Evolutionary conservation across 2,888 invertebrate species (phyloP), one percentile per base, ranked within the genome.

Genomic region (Sthenelais limicola): DNA sequence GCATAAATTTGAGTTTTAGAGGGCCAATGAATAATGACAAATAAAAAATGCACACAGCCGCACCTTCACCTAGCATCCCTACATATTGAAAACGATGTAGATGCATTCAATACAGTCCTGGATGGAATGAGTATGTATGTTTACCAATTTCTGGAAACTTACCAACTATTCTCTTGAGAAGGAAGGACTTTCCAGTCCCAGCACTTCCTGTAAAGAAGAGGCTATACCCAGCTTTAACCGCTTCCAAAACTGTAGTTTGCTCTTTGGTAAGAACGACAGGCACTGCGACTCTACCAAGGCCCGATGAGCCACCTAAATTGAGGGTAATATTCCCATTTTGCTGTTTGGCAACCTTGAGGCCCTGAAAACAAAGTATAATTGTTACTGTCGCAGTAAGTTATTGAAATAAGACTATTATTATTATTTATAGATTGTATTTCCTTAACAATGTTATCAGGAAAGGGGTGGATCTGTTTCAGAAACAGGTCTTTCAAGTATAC

Each of bases 101-200:
- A n/a, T n/a, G n/a, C n/a, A n/a, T n/a, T n/a, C n/a, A n/a, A n/a
- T n/a, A n/a, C n/a, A n/a, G n/a, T n/a, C n/a, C n/a, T n/a, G n/a
- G n/a, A n/a, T n/a, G n/a, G n/a, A 47, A 47, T 47, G 48, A 47
- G 48, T 47, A 47, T 47, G 48, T 18, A 2, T 47, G 48, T n/a
- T 47, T 21, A 47, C n/a, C 26, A 30, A 28, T 58, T 12, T 24
- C 30, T 9, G 7, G 62, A 15, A 28, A 47, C 79, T 76, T 92
- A 74, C 94, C 92, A 56, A 97, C 93, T 74, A 97, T 96, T 81
- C 92, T 92, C 75, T 92, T 92, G 70, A 98, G 88, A 72, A 98
- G 88, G 85, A 93, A 95, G 81, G 97, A 97, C 87, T 98, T 98
- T 0, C 97, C 97, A 2, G 95, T 97, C 0, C 98, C 97, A 9